Evolutionary conservation across 2,888 invertebrate species (phyloP), one percentile per base, ranked within the genome.

Genomic region (Aphrophora alni): DNA sequence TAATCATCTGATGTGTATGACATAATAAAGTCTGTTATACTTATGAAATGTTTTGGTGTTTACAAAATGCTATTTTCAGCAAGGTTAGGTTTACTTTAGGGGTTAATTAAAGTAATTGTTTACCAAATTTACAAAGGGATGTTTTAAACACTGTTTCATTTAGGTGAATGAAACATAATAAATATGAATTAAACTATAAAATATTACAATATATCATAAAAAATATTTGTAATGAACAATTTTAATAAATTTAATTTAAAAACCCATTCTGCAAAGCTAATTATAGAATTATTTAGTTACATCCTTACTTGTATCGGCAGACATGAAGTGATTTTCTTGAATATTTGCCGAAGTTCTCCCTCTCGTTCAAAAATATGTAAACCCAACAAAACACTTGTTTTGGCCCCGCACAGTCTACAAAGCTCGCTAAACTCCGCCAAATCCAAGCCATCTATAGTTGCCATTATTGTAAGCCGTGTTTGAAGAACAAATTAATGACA

Each of bases 261-360:
- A 33, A 33, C 3, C 33, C 33, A 33, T 3, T 33, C n/a, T 24
- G 44, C n/a, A 82, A 72, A 59, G n/a, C 59, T 59, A 59, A 59
- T 21, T 59, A 24, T 68, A 25, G 70, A 38, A 70, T 0, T 17
- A 38, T 75, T 74, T 44, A 38, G 44, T 74, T 33, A n/a, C 4
- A 77, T 82, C 25, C 84, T 87, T 87, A 91, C 92, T 88, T 91
- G 90, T 70, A 92, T 88, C 77, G 91, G 90, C 85, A 91, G 88
- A 87, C 91, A 91, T 79, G 89, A 89, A 83, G 89, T 88, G 81
- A 92, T 91, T 87, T 91, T 92, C 87, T 91, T 91, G 84, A 89
- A 89, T 71, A 92, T 89, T 87, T 91, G 89, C 82, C 91, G 86
- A 82, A 88, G 87, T 82, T 89, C 88, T 80, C 89, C 88, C 78